Percentiles rank a stretch among this genome's conserved stretches.
phyloP scores from a whole-genome alignment of 2,888 invertebrate genomes.

The Gymnoscelis rufifasciata region DNA sequence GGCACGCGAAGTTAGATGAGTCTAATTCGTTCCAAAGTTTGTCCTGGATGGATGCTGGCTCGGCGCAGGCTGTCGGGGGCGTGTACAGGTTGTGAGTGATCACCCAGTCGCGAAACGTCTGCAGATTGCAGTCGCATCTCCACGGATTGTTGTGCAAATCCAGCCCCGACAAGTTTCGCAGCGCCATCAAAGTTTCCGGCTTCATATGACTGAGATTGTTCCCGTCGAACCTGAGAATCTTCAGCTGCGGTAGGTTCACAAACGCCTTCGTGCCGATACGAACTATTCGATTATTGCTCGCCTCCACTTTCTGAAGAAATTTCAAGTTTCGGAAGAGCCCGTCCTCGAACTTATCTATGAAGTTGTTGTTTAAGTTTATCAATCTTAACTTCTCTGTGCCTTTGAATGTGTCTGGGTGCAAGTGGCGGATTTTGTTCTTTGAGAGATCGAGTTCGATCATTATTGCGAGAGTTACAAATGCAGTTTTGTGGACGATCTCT shows the following conservation, averaged over 20 bases:
- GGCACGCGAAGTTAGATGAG: conserved; percentile 89
- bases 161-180: conserved; percentile 85
- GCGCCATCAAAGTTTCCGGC: conserved; percentile 82
- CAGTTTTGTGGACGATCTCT: conserved; percentile 83
- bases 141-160: conserved; percentile 90
- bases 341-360: conserved; percentile 84
- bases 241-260: conserved; percentile 82
- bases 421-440: conserved; percentile 82
- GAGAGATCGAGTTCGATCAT: conserved; percentile 91
- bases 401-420: conserved; percentile 85
- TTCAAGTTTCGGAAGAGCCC: conserved; percentile 86
- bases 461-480: conserved; percentile 86
- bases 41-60: conserved; percentile 82
- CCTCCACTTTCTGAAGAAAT: conserved; percentile 86
- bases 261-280: conserved; percentile 85
- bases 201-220: conserved; percentile 86
- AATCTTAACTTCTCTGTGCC: conserved; percentile 85
- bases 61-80: conserved; percentile 85
- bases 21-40: conserved; percentile 87
- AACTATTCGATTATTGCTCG: conserved; percentile 87
- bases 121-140: conserved; percentile 92
- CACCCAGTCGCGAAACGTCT: conserved; percentile 87
- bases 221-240: conserved; percentile 85
- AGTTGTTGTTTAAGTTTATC: conserved; percentile 87
- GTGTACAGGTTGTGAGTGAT: conserved; percentile 86